These are phyloP conservation scores for Liposcelis brunnea DNA, from an alignment of 2,888 invertebrate species.

Conservation along the genomic window DNA sequence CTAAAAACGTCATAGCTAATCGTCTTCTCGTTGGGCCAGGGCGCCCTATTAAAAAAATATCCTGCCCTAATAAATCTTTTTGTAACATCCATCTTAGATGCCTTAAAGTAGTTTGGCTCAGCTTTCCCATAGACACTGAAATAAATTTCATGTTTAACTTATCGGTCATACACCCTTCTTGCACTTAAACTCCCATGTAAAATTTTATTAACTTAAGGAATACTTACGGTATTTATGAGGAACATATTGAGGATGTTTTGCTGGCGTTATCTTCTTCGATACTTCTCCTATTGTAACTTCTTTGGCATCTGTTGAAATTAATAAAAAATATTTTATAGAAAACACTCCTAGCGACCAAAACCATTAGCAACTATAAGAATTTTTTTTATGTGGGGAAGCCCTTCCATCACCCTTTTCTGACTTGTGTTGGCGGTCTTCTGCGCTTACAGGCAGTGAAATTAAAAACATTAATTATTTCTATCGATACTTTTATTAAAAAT, in stretches of 20 bases:
- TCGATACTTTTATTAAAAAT: no score
- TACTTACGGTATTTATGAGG: slow-evolving; percentile 65
- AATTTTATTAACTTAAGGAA: slow-evolving; percentile 4
- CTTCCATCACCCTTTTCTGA: no score
- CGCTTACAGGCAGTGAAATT: no score
- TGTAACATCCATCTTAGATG: slow-evolving; percentile 94
- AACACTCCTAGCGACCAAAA: no score
- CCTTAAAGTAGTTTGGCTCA: slow-evolving; percentile 54
- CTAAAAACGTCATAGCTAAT: slow-evolving; percentile 74
- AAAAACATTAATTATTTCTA: no score
- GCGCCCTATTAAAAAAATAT: slow-evolving; percentile 83
- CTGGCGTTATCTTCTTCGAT: slow-evolving; percentile 39
- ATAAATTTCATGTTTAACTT: slow-evolving; percentile 12
- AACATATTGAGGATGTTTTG: slow-evolving; percentile 63
- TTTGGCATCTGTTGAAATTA: slow-evolving; percentile 14
- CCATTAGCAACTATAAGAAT: no score
- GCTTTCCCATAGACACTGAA: slow-evolving; percentile 33
- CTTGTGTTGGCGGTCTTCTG: no score
- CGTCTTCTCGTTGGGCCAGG: slow-evolving; percentile 71
- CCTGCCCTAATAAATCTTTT: slow-evolving; percentile 82
- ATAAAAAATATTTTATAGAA: slow-evolving; percentile 6
- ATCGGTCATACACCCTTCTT: no score
- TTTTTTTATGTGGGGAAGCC: no score
- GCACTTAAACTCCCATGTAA: no score
- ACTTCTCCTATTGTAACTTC: slow-evolving; percentile 57